A percentile compares a stretch with the other conserved stretches of the same genome.
phyloP scores from a whole-genome alignment of 1,140 invertebrate genomes.

The Phthorimaea operculella region DNA sequence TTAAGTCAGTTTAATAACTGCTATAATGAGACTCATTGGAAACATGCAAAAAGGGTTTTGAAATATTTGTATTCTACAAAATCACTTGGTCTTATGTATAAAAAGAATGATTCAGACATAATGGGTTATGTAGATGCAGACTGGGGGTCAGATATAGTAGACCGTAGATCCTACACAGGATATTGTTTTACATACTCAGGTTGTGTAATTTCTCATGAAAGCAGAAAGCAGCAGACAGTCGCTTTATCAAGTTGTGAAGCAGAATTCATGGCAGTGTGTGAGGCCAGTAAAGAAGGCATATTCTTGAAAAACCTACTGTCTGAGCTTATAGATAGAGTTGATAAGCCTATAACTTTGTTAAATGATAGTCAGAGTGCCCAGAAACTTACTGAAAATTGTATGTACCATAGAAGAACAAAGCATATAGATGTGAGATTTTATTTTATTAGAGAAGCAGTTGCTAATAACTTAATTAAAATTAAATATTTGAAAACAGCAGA shows the following conservation, averaged over 20 bases:
- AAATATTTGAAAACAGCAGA: conserved; percentile 18
- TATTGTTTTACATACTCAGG: conserved; percentile 31
- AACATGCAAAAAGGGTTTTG: conserved; percentile 24
- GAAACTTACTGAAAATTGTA: conserved; percentile 11
- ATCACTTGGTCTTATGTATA: conserved; percentile 12
- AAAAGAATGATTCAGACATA: conserved; percentile 20
- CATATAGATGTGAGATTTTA: conserved; percentile 32
- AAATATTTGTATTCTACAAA: conserved; percentile 24
- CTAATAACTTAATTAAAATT: conserved; percentile 24
- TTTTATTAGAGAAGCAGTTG: conserved; percentile 27
- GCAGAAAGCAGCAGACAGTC: conserved; percentile 19
- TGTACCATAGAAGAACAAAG: conserved; percentile 20
- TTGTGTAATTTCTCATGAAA: conserved; percentile 20
- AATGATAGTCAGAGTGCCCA: conserved; percentile 26
- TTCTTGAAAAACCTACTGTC: conserved; percentile 28
- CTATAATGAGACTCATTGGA: conserved; percentile 23
- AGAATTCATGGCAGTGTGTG: conserved; percentile 32
- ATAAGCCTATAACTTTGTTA: not conserved
- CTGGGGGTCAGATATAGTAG: conserved; percentile 19
- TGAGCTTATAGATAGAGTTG: conserved; percentile 15
- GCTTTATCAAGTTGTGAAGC: conserved; percentile 23
- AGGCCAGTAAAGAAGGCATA: conserved; percentile 31
- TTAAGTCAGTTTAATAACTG: conserved; percentile 27
- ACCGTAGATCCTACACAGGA: conserved; percentile 33
- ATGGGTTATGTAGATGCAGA: conserved; percentile 33